Conservation (phyloP, 2,113 vertebrate species). For the Hucho hucho region DNA sequence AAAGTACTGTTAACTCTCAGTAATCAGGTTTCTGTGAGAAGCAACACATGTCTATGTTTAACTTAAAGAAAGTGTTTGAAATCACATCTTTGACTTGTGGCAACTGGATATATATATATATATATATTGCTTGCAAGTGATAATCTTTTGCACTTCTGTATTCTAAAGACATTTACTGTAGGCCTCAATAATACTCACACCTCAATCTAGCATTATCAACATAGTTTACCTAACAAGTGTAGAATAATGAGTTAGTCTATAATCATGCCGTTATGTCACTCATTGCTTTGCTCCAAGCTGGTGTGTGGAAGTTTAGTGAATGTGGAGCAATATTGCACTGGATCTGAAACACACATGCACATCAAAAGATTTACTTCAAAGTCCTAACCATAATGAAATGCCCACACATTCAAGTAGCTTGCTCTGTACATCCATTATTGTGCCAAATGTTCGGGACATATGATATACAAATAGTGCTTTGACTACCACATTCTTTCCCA, state of each 20-base stretch:
- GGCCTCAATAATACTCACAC: no score
- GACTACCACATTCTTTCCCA: conserved; percentile 45
- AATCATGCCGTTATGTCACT: no score
- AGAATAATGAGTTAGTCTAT: no score
- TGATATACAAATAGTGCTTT: conserved; percentile 50
- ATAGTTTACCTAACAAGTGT: no score
- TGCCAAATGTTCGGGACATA: conserved; percentile 48
- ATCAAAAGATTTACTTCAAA: conserved; percentile 69
- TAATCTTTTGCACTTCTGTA: no score
- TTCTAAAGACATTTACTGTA: no score
- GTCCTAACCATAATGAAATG: conserved; percentile 58
- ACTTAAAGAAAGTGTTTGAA: conserved; percentile 31
- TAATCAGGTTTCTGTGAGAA: conserved; percentile 49
- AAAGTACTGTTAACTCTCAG: background rate
- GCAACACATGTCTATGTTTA: conserved; percentile 38
- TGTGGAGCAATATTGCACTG: conserved; percentile 14
- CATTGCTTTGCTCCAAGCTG: background rate
- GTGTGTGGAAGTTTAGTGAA: background rate
- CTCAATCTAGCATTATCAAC: no score
- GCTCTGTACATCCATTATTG: conserved; percentile 45
- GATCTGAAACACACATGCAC: conserved; percentile 53
- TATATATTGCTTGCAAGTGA: no score
- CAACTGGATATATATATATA: no score
- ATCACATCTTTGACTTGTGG: no score
- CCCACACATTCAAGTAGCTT: conserved; percentile 54